Evolutionary conservation across 2,888 invertebrate genomes (phyloP).

Genomic region (Scaptomyza caliginosa): DNA sequence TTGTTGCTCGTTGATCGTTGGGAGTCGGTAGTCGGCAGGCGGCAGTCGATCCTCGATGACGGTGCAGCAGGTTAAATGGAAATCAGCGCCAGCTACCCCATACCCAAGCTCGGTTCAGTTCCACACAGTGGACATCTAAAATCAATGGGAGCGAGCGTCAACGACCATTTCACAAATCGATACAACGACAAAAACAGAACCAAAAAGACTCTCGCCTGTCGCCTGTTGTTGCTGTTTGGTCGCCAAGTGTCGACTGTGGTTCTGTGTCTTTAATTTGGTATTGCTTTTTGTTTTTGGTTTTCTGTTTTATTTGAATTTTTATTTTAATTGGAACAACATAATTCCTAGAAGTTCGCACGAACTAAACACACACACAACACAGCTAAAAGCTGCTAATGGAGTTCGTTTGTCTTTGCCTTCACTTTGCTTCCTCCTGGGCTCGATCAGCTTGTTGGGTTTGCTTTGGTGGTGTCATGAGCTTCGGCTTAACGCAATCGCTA

Average conservation of each 20-base stretch:
- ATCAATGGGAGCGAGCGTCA: slow-evolving; percentile 74
- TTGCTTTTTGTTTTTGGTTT: slow-evolving; percentile 47
- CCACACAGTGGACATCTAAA: slow-evolving; percentile 55
- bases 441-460: slow-evolving; percentile 11
- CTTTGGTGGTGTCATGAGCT: slow-evolving; percentile 68
- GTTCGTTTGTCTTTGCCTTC: slow-evolving; percentile 63
- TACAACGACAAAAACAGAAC: slow-evolving; percentile 57
- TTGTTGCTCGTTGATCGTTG: too few species aligned
- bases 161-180: slow-evolving; percentile 82
- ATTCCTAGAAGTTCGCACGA: slow-evolving; percentile 82
- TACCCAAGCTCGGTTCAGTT: slow-evolving; percentile 20
- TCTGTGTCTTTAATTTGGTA: slow-evolving; percentile 45
- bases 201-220: slow-evolving; percentile 13
- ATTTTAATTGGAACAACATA: slow-evolving; percentile 84
- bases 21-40: slow-evolving; percentile 45
- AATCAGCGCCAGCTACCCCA: slow-evolving; percentile 69
- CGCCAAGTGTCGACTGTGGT: slow-evolving; percentile 67
- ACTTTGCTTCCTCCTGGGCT: slow-evolving; percentile 10
- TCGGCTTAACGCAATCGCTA: slow-evolving; percentile 66
- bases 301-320: slow-evolving; percentile 74
- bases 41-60: slow-evolving; percentile 55
- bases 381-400: slow-evolving; percentile 70
- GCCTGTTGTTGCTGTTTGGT: slow-evolving; percentile 30
- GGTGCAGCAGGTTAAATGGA: slow-evolving; percentile 79
- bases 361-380: slow-evolving; percentile 54